phyloP scores from a whole-genome alignment of 1,140 invertebrate species.

The Brachionus plicatilis region DNA sequence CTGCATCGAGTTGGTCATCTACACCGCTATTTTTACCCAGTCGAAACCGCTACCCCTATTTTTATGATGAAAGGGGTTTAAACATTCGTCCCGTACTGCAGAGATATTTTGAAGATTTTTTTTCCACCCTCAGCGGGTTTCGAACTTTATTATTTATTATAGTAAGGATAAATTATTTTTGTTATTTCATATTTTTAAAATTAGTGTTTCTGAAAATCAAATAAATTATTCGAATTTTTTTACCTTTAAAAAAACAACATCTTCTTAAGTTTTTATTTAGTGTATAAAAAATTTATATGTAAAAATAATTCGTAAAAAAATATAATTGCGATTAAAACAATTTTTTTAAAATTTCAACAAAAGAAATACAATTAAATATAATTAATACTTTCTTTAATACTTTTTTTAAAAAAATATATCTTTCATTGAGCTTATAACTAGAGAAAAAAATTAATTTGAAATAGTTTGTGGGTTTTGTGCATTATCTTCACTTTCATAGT shows the following conservation, averaged over 20 bases:
- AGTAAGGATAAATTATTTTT: neutral
- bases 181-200: neutral
- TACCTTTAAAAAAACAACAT: neutral
- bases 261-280: neutral
- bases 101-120: too few relatives aligned
- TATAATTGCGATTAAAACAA: neutral
- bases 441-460: constrained; percentile 10
- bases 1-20: too few relatives aligned
- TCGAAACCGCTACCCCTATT: too few relatives aligned
- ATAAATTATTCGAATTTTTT: neutral
- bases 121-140: too few relatives aligned
- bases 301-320: neutral
- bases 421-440: neutral
- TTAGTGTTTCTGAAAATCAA: too few relatives aligned
- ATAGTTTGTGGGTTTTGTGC: neutral
- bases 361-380: neutral
- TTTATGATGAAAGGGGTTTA: too few relatives aligned
- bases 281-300: neutral
- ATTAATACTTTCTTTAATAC: neutral
- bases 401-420: neutral
- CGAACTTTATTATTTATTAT: too few relatives aligned
- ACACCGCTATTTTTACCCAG: too few relatives aligned
- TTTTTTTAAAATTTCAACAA: neutral
- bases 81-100: too few relatives aligned
- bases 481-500: constrained; percentile 20